These are phyloP conservation scores for Protonemura montana DNA, from an alignment of 2,888 invertebrate genomes.

Conservation along the genomic window DNA sequence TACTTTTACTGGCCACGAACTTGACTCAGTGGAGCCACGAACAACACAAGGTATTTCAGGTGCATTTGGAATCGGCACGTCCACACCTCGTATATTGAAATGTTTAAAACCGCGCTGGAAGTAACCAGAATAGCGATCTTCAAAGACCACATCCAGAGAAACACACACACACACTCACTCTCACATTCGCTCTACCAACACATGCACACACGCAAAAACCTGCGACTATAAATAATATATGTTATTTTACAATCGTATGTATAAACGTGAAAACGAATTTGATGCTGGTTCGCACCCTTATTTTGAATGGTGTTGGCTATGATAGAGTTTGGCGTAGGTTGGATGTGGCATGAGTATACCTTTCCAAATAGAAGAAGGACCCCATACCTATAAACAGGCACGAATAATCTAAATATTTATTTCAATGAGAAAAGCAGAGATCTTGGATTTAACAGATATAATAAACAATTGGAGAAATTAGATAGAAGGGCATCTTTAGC, in stretches of 20 bases:
- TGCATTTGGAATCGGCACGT: neutral
- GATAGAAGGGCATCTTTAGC: constrained; percentile 13
- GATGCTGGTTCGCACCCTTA: neutral
- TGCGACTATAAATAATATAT: neutral
- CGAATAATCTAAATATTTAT: neutral
- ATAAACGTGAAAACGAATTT: neutral
- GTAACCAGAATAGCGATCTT: constrained; percentile 14
- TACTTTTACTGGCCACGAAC: constrained; percentile 8
- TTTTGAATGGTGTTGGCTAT: neutral
- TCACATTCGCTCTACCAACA: neutral
- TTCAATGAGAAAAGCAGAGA: neutral
- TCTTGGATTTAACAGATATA: constrained; percentile 21
- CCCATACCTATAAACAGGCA: neutral
- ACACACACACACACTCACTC: neutral
- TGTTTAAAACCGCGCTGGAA: constrained; percentile 8
- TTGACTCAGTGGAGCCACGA: neutral
- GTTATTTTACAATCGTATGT: neutral
- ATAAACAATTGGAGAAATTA: constrained; percentile 26
- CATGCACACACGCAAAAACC: neutral
- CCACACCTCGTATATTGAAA: constrained; percentile 16
- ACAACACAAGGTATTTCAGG: constrained; percentile 14
- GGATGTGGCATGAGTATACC: neutral
- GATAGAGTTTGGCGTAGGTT: neutral
- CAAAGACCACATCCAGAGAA: neutral
- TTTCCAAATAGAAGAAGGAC: constrained; percentile 13